These are phyloP conservation scores for Spongilla lacustris DNA, from an alignment of 37 sponge, comb jelly and placozoan genomes.

Conservation along the genomic window DNA sequence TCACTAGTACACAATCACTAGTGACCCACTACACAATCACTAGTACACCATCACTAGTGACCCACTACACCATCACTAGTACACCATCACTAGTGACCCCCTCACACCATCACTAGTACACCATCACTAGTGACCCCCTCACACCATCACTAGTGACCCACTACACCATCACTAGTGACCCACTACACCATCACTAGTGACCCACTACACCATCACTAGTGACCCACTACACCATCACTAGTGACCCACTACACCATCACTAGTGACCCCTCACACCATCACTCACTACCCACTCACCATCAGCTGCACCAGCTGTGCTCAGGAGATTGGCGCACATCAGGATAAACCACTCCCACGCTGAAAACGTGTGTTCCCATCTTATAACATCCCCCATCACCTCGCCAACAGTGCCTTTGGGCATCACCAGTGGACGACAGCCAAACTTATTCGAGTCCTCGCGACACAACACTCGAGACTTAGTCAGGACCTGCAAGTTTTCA, in stretches of 20 bases:
- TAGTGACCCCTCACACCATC: not conserved
- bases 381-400: constrained; percentile 23
- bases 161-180: too few relatives aligned
- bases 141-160: too few relatives aligned
- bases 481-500: constrained; percentile 19
- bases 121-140: too few relatives aligned
- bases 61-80: not conserved
- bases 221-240: not conserved
- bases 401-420: constrained; percentile 12
- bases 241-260: not conserved
- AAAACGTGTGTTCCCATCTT: constrained; percentile 52
- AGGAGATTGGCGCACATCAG: constrained; percentile 43
- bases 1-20: not conserved
- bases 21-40: not conserved
- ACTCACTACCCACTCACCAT: constrained; percentile 25
- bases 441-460: constrained; percentile 22
- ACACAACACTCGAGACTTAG: constrained; percentile 9
- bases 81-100: not conserved
- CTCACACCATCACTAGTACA: too few relatives aligned
- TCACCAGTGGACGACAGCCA: constrained; percentile 11
- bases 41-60: too few relatives aligned
- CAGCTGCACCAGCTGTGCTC: constrained; percentile 26
- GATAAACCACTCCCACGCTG: constrained; percentile 67
- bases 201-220: not conserved
- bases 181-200: not conserved